A percentile compares a stretch with the other conserved stretches of the same genome.
phyloP scores from a whole-genome alignment of 2,888 invertebrate genomes.

The Mythimna loreyi region DNA sequence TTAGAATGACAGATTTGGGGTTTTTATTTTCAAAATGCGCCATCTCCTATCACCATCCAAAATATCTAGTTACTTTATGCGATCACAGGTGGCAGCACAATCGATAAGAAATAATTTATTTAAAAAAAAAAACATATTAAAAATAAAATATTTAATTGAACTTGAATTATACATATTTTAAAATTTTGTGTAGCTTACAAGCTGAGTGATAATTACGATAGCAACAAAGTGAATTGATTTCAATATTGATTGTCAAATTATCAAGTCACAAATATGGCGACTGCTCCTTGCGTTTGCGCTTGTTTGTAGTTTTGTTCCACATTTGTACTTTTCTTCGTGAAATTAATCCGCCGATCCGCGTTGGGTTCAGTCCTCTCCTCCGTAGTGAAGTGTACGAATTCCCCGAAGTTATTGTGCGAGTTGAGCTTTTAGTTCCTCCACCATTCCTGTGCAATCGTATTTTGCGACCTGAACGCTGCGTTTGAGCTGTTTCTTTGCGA shows the following conservation, averaged over 20 bases:
- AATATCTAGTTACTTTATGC: neutral
- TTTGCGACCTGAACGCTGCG: neutral
- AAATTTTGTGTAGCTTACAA: no score
- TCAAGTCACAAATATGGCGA: no score
- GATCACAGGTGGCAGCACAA: neutral
- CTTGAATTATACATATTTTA: no score
- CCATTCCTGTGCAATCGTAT: neutral
- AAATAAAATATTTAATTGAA: no score
- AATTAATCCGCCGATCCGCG: constrained; percentile 2
- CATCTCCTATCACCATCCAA: neutral
- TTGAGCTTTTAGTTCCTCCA: constrained; percentile 12
- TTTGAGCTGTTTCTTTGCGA: constrained; percentile 2
- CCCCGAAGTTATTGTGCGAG: constrained; percentile 11
- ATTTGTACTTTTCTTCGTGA: constrained; percentile 1
- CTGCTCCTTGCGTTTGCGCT: no score
- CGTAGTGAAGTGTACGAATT: constrained; percentile 16
- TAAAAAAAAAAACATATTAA: no score
- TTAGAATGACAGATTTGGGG: no score
- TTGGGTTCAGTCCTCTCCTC: constrained; percentile 6
- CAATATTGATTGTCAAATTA: no score
- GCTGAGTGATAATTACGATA: no score
- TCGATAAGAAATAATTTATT: no score
- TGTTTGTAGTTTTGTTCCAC: neutral
- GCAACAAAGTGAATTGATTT: no score
- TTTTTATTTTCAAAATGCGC: neutral